Evolutionary conservation across 2,113 vertebrate species (phyloP).

Genomic region (Petroica traversi): DNA sequence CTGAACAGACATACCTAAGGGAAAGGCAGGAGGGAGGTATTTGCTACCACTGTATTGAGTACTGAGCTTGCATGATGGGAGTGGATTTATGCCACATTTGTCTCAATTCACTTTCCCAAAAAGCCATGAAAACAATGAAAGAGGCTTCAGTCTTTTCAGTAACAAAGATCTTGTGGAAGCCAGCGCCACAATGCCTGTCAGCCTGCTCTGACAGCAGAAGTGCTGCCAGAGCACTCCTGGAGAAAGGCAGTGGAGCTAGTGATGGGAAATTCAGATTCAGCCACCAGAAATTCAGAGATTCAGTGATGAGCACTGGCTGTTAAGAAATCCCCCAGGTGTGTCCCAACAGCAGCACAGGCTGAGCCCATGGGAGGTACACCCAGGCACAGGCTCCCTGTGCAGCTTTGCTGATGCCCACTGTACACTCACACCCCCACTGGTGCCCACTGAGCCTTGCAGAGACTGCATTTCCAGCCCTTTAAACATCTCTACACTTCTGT

Average conservation of each 20-base stretch:
- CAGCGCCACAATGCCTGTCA: background rate
- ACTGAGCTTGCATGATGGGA: background rate
- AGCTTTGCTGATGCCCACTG: background rate
- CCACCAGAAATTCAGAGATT: too few relatives aligned
- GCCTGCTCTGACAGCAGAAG: background rate
- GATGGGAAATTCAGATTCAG: background rate
- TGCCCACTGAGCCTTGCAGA: background rate
- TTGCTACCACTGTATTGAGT: background rate
- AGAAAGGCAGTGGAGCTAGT: background rate
- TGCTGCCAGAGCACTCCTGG: fast-evolving
- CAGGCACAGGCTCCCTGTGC: fast-evolving
- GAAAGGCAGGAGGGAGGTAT: background rate
- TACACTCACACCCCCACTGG: too few relatives aligned
- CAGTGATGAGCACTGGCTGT: fast-evolving
- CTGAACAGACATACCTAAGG: background rate
- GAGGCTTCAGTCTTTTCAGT: background rate
- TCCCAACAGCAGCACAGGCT: background rate
- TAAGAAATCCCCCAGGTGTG: fast-evolving
- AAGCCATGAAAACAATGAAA: background rate
- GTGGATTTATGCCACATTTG: background rate
- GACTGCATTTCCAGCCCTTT: too few relatives aligned
- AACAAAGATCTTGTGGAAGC: fast-evolving
- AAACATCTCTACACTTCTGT: fast-evolving
- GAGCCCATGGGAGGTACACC: fast-evolving
- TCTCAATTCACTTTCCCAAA: background rate